phyloP scores from a whole-genome alignment of 23 tunicate species.

The Oikopleura dioica region DNA sequence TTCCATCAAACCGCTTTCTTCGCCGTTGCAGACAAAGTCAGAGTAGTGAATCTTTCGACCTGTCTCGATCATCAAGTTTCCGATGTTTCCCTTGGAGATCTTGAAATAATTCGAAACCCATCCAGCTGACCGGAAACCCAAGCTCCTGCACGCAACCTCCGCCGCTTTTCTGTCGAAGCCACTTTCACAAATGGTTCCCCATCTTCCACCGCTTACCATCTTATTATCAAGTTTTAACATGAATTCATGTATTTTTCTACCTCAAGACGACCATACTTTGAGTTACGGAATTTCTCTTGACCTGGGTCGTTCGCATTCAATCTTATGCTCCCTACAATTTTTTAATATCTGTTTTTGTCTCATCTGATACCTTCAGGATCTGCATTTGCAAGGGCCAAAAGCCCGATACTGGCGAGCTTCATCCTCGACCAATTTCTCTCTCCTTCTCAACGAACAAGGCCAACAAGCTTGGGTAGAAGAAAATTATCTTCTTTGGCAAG shows the following conservation, averaged over 20 bases:
- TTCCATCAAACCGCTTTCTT: neutral
- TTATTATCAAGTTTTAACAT: neutral
- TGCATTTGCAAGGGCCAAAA: no score
- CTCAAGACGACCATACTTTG: constrained; percentile 5
- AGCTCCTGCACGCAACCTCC: neutral
- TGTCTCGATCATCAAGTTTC: neutral
- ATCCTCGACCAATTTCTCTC: no score
- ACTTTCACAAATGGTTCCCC: constrained; percentile 9
- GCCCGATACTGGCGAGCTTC: no score
- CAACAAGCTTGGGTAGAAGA: no score
- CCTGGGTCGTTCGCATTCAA: neutral
- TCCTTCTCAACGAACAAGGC: no score
- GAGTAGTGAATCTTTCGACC: neutral
- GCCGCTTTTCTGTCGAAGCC: neutral
- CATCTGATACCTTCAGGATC: no score
- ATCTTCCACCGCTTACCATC: neutral
- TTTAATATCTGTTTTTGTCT: no score
- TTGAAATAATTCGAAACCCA: neutral
- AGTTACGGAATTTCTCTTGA: neutral
- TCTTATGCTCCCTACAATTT: no score
- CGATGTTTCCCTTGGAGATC: neutral
- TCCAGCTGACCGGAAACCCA: neutral
- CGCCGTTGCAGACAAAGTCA: neutral
- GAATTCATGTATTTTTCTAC: neutral
- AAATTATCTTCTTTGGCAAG: no score